A percentile compares a stretch with the other conserved stretches of the same genome.
These are phyloP conservation scores for Metridium senile DNA, from an alignment of 92 coral and sea anemone species.

Conservation along the genomic window DNA sequence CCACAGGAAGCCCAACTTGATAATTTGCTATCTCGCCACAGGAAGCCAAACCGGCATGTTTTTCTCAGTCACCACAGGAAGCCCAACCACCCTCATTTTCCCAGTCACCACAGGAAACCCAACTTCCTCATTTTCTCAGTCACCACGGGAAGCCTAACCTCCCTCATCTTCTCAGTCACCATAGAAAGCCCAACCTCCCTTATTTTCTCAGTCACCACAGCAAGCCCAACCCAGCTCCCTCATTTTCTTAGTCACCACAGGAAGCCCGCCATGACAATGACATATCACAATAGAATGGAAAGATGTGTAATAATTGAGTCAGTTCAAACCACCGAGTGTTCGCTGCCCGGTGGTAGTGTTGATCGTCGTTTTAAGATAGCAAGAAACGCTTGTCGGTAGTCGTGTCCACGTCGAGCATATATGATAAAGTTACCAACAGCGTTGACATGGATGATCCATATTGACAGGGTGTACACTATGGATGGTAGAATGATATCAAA, in stretches of 20 bases:
- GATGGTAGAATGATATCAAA: slow-evolving; percentile 31
- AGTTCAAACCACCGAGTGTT: neutral
- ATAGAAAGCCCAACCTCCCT: neutral
- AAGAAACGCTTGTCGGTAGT: slow-evolving; percentile 58
- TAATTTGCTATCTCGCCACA: neutral
- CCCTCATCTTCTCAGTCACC: no score
- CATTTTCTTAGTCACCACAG: neutral
- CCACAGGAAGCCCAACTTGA: neutral
- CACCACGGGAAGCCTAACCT: neutral
- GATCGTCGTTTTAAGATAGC: slow-evolving; percentile 29
- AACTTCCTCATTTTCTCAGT: no score
- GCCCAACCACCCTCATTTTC: neutral
- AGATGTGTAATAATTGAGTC: no score
- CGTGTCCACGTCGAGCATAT: slow-evolving; percentile 59
- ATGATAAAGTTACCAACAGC: slow-evolving; percentile 59
- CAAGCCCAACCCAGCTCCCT: neutral
- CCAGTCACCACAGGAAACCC: neutral
- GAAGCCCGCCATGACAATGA: no score
- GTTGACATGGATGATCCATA: slow-evolving; percentile 66
- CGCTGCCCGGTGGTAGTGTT: neutral
- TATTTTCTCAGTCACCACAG: neutral
- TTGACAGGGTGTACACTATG: slow-evolving; percentile 32
- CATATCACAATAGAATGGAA: no score
- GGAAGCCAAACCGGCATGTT: neutral
- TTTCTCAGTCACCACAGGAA: no score